phyloP scores from a whole-genome alignment of 1,140 invertebrate species.

The Aphidius ervi region DNA sequence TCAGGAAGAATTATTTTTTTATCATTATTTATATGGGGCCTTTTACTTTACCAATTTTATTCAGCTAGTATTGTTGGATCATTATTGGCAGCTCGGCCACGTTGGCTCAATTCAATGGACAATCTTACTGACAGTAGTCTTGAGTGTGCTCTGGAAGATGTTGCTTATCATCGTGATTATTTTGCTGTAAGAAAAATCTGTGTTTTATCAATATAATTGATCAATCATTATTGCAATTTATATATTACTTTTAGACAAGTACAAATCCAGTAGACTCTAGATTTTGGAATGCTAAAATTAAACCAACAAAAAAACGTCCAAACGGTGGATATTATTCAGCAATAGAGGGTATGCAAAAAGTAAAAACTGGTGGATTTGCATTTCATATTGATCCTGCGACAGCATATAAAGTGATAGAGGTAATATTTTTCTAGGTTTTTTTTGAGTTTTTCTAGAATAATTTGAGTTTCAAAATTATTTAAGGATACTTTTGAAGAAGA shows the following conservation, averaged over 20 bases:
- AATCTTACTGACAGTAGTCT: slow-evolving; percentile 62
- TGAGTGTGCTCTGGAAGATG: slow-evolving; percentile 59
- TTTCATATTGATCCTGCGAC: slow-evolving; percentile 58
- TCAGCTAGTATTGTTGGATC: slow-evolving; percentile 70
- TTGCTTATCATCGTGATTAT: slow-evolving; percentile 59
- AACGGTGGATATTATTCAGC: slow-evolving; percentile 28
- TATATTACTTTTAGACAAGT: neutral
- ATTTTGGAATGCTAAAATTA: slow-evolving; percentile 52
- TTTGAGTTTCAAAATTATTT: slow-evolving; percentile 14
- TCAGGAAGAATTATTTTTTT: slow-evolving; percentile 61
- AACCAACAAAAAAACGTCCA: slow-evolving; percentile 15
- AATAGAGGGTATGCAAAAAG: slow-evolving; percentile 42
- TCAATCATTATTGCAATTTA: neutral
- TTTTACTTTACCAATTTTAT: slow-evolving; percentile 68
- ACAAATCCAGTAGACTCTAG: slow-evolving; percentile 26
- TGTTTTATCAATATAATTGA: neutral
- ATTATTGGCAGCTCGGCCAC: slow-evolving; percentile 61
- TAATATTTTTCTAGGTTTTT: neutral
- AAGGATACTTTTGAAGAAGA: slow-evolving; percentile 37
- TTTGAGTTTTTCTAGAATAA: neutral
- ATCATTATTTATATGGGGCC: slow-evolving; percentile 60
- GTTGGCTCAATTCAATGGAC: slow-evolving; percentile 59
- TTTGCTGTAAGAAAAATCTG: slow-evolving; percentile 52
- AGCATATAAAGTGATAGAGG: slow-evolving; percentile 56
- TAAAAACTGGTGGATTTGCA: slow-evolving; percentile 52